A percentile compares a stretch with the other conserved stretches of the same genome.
Conservation (phyloP, 2,113 vertebrate genomes). For the Orientallactaga bullata region DNA sequence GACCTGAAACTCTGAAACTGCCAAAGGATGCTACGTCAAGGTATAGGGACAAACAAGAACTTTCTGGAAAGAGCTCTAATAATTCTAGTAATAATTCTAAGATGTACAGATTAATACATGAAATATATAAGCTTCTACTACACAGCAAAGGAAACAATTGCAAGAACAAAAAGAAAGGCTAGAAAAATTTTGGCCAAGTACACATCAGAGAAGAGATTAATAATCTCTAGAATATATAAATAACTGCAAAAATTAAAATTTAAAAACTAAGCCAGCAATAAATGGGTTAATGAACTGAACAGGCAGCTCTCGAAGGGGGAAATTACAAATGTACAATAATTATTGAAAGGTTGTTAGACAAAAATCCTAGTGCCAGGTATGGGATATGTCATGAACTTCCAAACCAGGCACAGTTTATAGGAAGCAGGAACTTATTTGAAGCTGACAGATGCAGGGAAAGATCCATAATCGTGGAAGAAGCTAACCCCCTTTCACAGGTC, state of each 20-base stretch:
- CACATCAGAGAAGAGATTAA: background rate
- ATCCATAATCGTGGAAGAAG: too few species aligned
- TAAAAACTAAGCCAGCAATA: background rate
- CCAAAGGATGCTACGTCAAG: background rate
- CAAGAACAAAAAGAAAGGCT: background rate
- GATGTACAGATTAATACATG: background rate
- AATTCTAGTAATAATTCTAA: background rate
- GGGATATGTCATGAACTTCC: too few species aligned
- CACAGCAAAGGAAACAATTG: background rate
- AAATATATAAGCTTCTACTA: background rate
- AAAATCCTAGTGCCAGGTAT: too few species aligned
- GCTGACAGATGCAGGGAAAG: too few species aligned
- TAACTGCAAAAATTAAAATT: background rate
- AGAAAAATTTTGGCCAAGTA: background rate
- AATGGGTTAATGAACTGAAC: background rate
- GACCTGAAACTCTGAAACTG: background rate
- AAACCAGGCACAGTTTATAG: too few species aligned
- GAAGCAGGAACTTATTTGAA: too few species aligned
- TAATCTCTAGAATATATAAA: background rate
- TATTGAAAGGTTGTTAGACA: background rate
- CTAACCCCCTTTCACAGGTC: too few species aligned
- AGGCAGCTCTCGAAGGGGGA: background rate
- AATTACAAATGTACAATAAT: background rate
- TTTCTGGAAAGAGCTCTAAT: background rate
- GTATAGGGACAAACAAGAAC: background rate